Evolutionary conservation across 1,140 invertebrate genomes (phyloP), one percentile per base, ranked within the genome.

Genomic region (Drosophila albomicans): DNA sequence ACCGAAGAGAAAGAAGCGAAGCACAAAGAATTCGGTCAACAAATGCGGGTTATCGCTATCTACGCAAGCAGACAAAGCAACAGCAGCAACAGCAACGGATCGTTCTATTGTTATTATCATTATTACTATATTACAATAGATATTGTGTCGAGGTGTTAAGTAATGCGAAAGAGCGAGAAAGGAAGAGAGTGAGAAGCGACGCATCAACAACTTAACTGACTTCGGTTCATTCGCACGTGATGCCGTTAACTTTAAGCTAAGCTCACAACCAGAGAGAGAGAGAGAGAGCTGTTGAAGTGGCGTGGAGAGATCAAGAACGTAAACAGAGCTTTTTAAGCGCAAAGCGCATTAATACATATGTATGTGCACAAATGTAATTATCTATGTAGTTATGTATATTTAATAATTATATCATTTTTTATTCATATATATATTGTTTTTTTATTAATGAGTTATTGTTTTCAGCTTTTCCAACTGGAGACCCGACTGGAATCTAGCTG

Each of bases 11-110:
- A 35, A 3, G 6, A 57, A 41, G 16, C 20, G 6, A 57, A 41
- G 16, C 20, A n/a, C 62, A 11, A 28, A 38, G 16, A 43, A 59
- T 41, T 68, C 54, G 52, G 56, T 56, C 38, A 49, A 30, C 51
- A n/a, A n/a, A 72, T 58, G 32, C 16, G 56, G 35, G 48, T 35
- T 56, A 35, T 57, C 38, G 25, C 20, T 45, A 51, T 28, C 32
- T 52, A 10, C 35, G 8, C 35, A 38, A 8, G 35, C 35, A n/a
- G 38, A 69, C 16, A 41, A 74, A 59, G 51, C 51, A 52, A 13
- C 28, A 16, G 15, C 48, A 49, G 20, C 49, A 16, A 6, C 48
- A 49, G 20, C 16, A 54, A 16, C 28, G 35, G 32, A 57, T 57
- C 35, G 16, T 25, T 20, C 3, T 16, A 15, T 25, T 57, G 25